phyloP scores from a whole-genome alignment of 2,888 invertebrate species.

The Pseudococcus jackbeardsleyi region DNA sequence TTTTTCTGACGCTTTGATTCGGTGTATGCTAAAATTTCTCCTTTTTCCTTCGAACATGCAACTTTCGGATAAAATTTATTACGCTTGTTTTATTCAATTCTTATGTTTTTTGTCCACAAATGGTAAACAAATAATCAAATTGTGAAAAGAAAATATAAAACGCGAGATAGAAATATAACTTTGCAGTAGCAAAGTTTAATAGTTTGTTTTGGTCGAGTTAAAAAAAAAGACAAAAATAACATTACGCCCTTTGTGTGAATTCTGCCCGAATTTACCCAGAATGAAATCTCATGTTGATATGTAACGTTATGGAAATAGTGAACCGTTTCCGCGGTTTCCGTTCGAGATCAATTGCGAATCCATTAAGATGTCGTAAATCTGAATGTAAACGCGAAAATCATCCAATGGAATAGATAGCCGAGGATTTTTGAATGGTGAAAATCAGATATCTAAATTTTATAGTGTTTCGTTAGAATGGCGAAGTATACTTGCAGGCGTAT shows the following conservation, averaged over 20 bases:
- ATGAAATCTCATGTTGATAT: background rate
- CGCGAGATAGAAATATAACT: background rate
- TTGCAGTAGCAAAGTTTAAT: background rate
- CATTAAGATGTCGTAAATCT: constrained; percentile 25
- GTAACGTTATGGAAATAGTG: background rate
- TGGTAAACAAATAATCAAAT: background rate
- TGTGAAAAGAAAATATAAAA: background rate
- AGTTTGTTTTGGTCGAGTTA: background rate
- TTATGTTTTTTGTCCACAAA: background rate
- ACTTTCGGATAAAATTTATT: constrained; percentile 10
- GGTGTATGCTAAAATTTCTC: background rate
- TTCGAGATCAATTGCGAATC: constrained; percentile 14
- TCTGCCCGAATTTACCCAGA: background rate
- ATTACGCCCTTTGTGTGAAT: background rate
- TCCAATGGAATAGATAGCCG: background rate
- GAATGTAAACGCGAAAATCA: background rate
- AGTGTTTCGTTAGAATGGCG: background rate
- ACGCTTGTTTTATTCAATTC: constrained; percentile 22
- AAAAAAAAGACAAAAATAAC: background rate
- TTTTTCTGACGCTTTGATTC: background rate
- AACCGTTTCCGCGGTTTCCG: background rate
- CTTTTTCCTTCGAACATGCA: background rate
- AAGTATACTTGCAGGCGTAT: background rate
- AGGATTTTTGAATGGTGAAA: background rate
- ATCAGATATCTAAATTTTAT: constrained; percentile 10